Evolutionary conservation across 1,140 invertebrate genomes (phyloP).

Genomic region (Drosophila equinoxialis): DNA sequence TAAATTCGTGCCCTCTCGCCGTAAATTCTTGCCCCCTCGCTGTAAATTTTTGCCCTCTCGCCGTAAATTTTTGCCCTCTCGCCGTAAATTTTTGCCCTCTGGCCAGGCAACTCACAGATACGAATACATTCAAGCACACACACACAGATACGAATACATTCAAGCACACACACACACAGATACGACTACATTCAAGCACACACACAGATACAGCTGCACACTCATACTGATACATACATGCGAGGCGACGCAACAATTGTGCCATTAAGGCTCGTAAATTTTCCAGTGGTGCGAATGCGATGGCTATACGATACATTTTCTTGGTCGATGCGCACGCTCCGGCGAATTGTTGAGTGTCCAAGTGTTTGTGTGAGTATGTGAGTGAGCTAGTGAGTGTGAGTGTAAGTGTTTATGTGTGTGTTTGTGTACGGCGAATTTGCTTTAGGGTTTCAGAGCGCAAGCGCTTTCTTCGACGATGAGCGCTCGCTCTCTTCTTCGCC

Average conservation of each 20-base stretch:
- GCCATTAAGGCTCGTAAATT: conserved; percentile 76
- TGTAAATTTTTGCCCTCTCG: no score
- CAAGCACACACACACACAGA: conserved; percentile 27
- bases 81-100: no score
- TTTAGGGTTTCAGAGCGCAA: conserved; percentile 52
- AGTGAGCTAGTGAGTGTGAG: conserved; percentile 13
- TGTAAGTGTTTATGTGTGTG: conserved; percentile 16
- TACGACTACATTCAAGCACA: neutral
- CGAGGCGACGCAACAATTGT: conserved; percentile 78
- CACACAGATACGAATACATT: conserved; percentile 13
- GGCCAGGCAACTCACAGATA: neutral
- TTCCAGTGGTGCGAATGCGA: conserved; percentile 56
- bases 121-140: conserved; percentile 34
- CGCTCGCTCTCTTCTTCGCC: conserved; percentile 17
- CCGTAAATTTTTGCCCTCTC: no score
- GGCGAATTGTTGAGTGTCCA: conserved; percentile 36
- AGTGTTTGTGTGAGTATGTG: conserved; percentile 13
- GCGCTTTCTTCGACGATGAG: conserved; percentile 51
- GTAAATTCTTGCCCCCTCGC: no score
- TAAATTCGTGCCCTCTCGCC: no score
- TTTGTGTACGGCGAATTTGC: conserved; percentile 49
- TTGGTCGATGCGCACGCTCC: conserved; percentile 36
- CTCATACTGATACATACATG: neutral
- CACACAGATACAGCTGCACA: neutral
- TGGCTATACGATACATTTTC: conserved; percentile 46